Evolutionary conservation across 2,888 invertebrate species (phyloP).

Genomic region (Catocala fraxini): DNA sequence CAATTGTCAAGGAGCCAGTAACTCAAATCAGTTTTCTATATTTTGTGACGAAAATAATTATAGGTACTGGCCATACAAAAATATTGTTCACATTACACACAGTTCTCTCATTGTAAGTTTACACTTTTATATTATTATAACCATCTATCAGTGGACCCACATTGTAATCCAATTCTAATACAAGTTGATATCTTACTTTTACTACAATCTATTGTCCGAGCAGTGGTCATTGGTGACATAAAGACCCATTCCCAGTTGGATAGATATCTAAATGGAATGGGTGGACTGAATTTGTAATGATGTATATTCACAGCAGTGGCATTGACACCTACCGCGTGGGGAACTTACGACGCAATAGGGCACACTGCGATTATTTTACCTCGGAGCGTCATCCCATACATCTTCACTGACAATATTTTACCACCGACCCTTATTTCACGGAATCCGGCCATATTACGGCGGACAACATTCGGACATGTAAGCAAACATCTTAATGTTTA

Average conservation of each 20-base stretch:
- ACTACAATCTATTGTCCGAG: constrained; percentile 47
- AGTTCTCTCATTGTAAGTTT: too few relatives aligned
- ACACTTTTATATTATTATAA: not conserved
- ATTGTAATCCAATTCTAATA: constrained; percentile 29
- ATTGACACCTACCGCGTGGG: constrained; percentile 73
- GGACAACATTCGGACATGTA: constrained; percentile 83
- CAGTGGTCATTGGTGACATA: constrained; percentile 51
- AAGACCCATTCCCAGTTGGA: constrained; percentile 51
- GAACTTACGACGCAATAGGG: constrained; percentile 53
- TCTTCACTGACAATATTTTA: constrained; percentile 75
- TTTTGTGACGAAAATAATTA: too few relatives aligned
- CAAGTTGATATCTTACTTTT: constrained; percentile 67
- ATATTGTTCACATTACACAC: too few relatives aligned
- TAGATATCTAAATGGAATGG: constrained; percentile 52
- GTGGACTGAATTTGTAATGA: constrained; percentile 62
- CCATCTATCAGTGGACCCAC: not conserved
- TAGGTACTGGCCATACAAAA: too few relatives aligned
- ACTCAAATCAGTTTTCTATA: too few relatives aligned
- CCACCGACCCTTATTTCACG: constrained; percentile 76
- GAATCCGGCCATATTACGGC: constrained; percentile 75
- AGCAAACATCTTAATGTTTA: constrained; percentile 88
- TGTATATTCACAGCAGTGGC: constrained; percentile 70
- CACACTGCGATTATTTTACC: constrained; percentile 65
- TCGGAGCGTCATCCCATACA: constrained; percentile 64
- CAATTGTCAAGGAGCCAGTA: too few relatives aligned